A percentile compares a stretch with the other conserved stretches of the same genome.
These are phyloP conservation scores for Hypomecis punctinalis DNA, from an alignment of 2,888 invertebrate genomes.

Conservation along the genomic window DNA sequence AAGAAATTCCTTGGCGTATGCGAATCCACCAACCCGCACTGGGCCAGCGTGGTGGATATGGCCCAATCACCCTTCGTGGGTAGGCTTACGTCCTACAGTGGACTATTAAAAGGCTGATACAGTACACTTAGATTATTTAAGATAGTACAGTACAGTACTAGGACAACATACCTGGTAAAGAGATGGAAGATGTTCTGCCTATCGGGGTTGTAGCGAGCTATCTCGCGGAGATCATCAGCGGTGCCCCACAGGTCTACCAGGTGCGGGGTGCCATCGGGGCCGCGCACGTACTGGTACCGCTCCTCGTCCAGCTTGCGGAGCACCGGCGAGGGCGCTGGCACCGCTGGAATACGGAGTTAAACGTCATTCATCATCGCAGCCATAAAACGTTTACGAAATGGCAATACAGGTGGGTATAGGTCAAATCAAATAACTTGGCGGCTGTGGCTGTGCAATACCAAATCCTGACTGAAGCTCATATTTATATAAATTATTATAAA, in stretches of 20 bases:
- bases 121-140: not conserved
- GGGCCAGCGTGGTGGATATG: too few relatives aligned
- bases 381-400: not conserved
- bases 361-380: not conserved
- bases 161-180: constrained; percentile 52
- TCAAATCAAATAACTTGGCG: too few relatives aligned
- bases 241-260: constrained; percentile 55
- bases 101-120: too few relatives aligned
- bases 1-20: too few relatives aligned
- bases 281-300: constrained; percentile 50
- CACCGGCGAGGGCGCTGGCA: constrained; percentile 31
- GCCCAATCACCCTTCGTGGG: too few relatives aligned
- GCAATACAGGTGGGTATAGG: not conserved
- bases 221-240: constrained; percentile 37
- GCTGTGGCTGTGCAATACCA: too few relatives aligned
- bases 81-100: too few relatives aligned
- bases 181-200: constrained; percentile 55
- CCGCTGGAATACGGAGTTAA: constrained; percentile 11
- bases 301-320: constrained; percentile 41
- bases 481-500: too few relatives aligned
- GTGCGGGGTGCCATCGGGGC: constrained; percentile 43
- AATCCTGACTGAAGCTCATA: too few relatives aligned
- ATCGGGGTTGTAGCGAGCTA: constrained; percentile 50
- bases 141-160: not conserved
- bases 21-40: too few relatives aligned